These are phyloP conservation scores for Malthinus seriepunctatus DNA, from an alignment of 2,888 invertebrate genomes.

Conservation along the genomic window DNA sequence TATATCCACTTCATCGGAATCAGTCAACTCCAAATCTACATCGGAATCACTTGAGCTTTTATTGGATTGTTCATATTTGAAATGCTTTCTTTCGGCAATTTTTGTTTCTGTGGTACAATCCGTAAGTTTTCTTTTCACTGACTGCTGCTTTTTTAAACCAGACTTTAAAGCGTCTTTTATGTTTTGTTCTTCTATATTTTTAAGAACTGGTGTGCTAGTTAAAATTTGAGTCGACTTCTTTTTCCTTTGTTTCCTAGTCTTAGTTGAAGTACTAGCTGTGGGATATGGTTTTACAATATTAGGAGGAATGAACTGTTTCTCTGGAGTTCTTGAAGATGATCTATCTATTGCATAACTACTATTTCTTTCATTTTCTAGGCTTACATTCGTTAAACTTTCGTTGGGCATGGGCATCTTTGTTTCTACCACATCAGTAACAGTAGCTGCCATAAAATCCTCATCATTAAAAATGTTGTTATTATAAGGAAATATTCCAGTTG, in stretches of 20 bases:
- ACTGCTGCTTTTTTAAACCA: neutral
- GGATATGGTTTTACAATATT: slow-evolving; percentile 2
- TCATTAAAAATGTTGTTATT: slow-evolving; percentile 18
- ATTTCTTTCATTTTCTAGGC: neutral
- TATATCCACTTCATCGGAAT: neutral
- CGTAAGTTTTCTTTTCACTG: no score
- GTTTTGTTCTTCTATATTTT: neutral
- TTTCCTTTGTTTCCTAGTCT: neutral
- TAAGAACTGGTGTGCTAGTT: neutral
- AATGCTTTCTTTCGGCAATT: no score
- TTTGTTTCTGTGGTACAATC: no score
- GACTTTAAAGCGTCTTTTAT: neutral
- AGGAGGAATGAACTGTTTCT: slow-evolving; percentile 4
- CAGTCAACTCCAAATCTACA: neutral
- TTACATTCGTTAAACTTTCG: neutral
- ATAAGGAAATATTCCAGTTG: slow-evolving; percentile 14
- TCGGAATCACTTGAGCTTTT: neutral
- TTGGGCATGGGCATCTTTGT: neutral
- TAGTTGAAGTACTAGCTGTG: neutral
- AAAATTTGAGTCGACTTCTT: neutral
- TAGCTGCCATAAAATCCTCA: slow-evolving; percentile 11
- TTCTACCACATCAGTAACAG: slow-evolving; percentile 8
- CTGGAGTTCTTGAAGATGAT: neutral
- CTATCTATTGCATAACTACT: neutral
- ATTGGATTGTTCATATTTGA: no score